Conservation (phyloP, 2,113 vertebrate species). For the Bambusicola thoracicus region DNA sequence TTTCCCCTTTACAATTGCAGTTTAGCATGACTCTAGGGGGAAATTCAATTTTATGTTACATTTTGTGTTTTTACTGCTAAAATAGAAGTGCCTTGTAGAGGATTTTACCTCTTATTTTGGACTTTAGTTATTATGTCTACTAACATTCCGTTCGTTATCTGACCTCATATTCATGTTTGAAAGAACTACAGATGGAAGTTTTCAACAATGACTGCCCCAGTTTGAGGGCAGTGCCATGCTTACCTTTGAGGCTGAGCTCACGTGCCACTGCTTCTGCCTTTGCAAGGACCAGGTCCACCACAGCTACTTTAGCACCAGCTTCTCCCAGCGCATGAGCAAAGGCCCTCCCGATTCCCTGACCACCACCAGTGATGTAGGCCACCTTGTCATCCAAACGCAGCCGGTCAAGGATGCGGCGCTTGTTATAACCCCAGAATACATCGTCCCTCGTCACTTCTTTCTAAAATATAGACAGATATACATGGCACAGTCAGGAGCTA, state of each 20-base stretch:
- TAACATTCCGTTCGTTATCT: neutral
- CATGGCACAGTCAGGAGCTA: accelerated
- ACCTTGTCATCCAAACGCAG: slow-evolving; percentile 80
- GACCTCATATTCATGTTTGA: neutral
- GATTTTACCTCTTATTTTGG: slow-evolving; percentile 13
- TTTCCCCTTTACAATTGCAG: slow-evolving; percentile 1
- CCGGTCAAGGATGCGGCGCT: slow-evolving; percentile 74
- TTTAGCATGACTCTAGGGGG: neutral
- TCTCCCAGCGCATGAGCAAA: slow-evolving; percentile 83
- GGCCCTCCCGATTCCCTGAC: slow-evolving; percentile 83
- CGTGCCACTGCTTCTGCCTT: slow-evolving; percentile 76
- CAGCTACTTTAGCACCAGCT: slow-evolving; percentile 81
- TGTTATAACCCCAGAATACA: slow-evolving; percentile 76
- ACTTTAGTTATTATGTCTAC: neutral
- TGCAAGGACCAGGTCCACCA: slow-evolving; percentile 78
- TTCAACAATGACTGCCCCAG: neutral
- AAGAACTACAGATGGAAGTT: neutral
- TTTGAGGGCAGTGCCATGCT: accelerated
- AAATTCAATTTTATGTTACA: slow-evolving; percentile 38
- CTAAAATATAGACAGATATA: neutral
- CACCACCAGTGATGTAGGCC: slow-evolving; percentile 80
- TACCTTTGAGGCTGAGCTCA: slow-evolving; percentile 84
- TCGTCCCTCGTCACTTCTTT: slow-evolving; percentile 64
- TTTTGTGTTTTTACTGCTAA: slow-evolving; percentile 28
- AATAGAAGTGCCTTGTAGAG: neutral